Percentiles rank a stretch among this genome's conserved stretches.
Evolutionary conservation across 2,888 invertebrate genomes (phyloP).

Genomic region (Orchesellides sinensis): DNA sequence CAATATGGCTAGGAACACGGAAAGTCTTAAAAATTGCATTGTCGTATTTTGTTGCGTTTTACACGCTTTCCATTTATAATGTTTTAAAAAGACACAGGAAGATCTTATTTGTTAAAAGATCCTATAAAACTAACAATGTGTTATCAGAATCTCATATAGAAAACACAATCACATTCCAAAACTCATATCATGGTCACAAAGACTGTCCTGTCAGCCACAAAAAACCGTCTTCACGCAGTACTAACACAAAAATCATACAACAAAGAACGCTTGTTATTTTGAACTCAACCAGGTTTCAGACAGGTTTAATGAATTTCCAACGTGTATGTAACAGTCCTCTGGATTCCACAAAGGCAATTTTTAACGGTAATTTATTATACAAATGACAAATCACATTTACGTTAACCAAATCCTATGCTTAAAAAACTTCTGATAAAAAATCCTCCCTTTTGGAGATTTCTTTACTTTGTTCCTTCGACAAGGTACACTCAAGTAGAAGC

Average conservation of each 20-base stretch:
- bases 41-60: slow-evolving; percentile 8
- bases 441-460: not conserved
- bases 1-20: slow-evolving; percentile 52
- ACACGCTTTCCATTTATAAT: slow-evolving; percentile 45
- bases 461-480: slow-evolving; percentile 15
- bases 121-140: not conserved
- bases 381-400: slow-evolving; percentile 27
- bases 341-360: slow-evolving; percentile 35
- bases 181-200: not conserved
- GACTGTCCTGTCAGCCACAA: slow-evolving; percentile 58
- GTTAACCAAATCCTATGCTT: slow-evolving; percentile 3
- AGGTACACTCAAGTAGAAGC: slow-evolving; percentile 43
- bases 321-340: slow-evolving; percentile 1
- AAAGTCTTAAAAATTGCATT: slow-evolving; percentile 60
- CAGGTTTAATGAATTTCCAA: not conserved
- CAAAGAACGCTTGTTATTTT: not conserved
- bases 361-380: slow-evolving; percentile 44
- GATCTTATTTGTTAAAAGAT: not conserved
- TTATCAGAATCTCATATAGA: not conserved
- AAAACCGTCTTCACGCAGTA: not conserved
- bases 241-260: slow-evolving; percentile 7
- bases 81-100: not conserved
- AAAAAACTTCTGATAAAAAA: not conserved
- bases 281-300: not conserved
- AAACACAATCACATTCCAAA: not conserved